Conservation (phyloP, 1,140 invertebrate species). For the Aphelinus atriplicis region DNA sequence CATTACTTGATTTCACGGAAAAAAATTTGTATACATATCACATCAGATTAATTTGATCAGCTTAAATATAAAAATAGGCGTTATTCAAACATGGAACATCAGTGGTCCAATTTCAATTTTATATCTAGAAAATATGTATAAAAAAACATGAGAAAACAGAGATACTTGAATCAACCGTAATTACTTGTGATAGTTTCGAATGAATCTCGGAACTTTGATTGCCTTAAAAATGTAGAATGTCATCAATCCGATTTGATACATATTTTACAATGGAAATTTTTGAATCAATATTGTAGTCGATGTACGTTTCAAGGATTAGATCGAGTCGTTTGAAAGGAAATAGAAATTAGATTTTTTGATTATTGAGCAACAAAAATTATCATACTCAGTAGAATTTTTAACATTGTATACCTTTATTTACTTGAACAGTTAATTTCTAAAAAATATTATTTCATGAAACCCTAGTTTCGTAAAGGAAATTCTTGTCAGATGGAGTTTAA, state of each 20-base stretch:
- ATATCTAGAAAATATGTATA: constrained; percentile 4
- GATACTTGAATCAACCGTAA: constrained; percentile 37
- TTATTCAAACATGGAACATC: constrained; percentile 21
- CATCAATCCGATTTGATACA: constrained; percentile 54
- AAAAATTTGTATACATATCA: constrained; percentile 28
- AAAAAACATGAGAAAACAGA: constrained; percentile 17
- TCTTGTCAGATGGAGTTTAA: no score
- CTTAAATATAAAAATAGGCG: constrained; percentile 18
- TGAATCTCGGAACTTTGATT: constrained; percentile 50
- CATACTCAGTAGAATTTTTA: constrained; percentile 33
- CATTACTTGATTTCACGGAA: constrained; percentile 38
- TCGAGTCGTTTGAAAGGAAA: constrained; percentile 37
- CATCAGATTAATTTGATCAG: constrained; percentile 22
- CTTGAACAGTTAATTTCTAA: constrained; percentile 29
- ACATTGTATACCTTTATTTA: constrained; percentile 33
- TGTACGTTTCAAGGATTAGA: constrained; percentile 27
- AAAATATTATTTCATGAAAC: constrained; percentile 33
- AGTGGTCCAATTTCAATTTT: constrained; percentile 24
- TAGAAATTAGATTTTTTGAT: constrained; percentile 26
- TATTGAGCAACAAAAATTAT: constrained; percentile 23
- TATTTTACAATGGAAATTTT: constrained; percentile 54
- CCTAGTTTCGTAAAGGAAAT: constrained; percentile 15
- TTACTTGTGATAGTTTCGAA: constrained; percentile 55
- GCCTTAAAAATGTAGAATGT: constrained; percentile 54
- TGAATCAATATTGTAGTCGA: constrained; percentile 40